Percentiles rank a stretch among this genome's conserved stretches.
Conservation (phyloP, 2,797 vertebrate genomes). For the Eupleurogrammus muticus region DNA sequence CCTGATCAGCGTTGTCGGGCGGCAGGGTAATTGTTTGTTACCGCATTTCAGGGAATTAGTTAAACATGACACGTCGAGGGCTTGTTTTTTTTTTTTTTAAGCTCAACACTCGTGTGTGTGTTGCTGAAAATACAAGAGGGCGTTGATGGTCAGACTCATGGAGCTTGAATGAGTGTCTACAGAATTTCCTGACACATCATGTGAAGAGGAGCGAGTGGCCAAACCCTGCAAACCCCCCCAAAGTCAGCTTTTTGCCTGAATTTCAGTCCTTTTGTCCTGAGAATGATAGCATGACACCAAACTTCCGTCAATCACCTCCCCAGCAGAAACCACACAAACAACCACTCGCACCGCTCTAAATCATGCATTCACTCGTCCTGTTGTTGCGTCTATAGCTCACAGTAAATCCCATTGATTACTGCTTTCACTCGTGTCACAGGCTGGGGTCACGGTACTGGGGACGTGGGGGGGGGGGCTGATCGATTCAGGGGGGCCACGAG, state of each 20-base stretch:
- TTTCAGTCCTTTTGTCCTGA: background rate
- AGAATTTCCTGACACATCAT: constrained; percentile 35
- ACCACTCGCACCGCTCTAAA: constrained; percentile 6
- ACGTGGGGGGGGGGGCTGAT: constrained; percentile 32
- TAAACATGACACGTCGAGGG: constrained; percentile 19
- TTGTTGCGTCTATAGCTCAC: constrained; percentile 38
- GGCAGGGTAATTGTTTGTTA: constrained; percentile 2
- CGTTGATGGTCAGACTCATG: constrained; percentile 37
- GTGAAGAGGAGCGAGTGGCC: constrained; percentile 13
- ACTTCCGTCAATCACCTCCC: background rate
- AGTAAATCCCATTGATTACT: constrained; percentile 55
- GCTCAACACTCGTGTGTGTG: background rate
- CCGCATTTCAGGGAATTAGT: constrained; percentile 22
- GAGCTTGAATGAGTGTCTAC: constrained; percentile 40
- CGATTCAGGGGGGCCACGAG: constrained; percentile 52
- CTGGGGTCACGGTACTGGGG: constrained; percentile 13
- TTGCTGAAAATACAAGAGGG: constrained; percentile 20
- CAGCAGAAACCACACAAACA: background rate
- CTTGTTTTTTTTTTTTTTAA: constrained; percentile 24
- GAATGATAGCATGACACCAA: background rate
- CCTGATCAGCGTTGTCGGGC: constrained; percentile 23
- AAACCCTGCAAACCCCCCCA: too few species aligned
- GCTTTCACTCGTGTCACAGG: constrained; percentile 41
- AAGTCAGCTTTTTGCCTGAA: background rate
- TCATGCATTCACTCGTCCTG: constrained; percentile 32